Percentiles rank a stretch among this genome's conserved stretches.
Conservation (phyloP, 2,797 vertebrate species). For the Cygnus olor region DNA sequence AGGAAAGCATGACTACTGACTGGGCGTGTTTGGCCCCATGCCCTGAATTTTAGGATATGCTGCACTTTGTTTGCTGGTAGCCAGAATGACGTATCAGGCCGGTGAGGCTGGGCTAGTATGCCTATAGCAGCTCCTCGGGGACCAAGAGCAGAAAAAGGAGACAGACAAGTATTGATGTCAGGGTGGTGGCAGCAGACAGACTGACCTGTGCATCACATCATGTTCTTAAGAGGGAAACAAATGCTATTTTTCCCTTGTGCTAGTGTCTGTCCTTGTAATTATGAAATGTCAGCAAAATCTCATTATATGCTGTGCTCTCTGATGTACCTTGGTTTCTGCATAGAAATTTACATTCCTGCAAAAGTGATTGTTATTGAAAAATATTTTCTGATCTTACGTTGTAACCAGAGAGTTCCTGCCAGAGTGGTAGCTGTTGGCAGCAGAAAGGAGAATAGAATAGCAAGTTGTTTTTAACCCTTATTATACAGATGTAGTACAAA, state of each 20-base stretch:
- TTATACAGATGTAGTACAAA: not conserved
- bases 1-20: not conserved
- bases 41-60: constrained; percentile 52
- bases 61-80: constrained; percentile 57
- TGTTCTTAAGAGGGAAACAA: not conserved
- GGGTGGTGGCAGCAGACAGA: constrained; percentile 57
- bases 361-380: not conserved
- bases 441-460: not conserved
- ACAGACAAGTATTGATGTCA: constrained; percentile 7
- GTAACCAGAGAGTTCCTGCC: not conserved
- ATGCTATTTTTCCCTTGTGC: not conserved
- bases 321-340: not conserved
- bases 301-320: not conserved
- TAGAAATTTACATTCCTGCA: not conserved
- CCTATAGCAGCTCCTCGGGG: constrained; percentile 52
- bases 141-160: constrained; percentile 25
- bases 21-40: constrained; percentile 7
- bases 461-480: not conserved
- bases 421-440: not conserved
- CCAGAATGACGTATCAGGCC: constrained; percentile 58
- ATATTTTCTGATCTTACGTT: not conserved
- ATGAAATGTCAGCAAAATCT: not conserved
- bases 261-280: constrained; percentile 25
- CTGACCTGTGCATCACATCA: constrained; percentile 36
- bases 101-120: constrained; percentile 54